Evolutionary conservation across 2,113 vertebrate genomes (phyloP), one percentile per base, ranked within the genome.

Genomic region (Neogale vison): DNA sequence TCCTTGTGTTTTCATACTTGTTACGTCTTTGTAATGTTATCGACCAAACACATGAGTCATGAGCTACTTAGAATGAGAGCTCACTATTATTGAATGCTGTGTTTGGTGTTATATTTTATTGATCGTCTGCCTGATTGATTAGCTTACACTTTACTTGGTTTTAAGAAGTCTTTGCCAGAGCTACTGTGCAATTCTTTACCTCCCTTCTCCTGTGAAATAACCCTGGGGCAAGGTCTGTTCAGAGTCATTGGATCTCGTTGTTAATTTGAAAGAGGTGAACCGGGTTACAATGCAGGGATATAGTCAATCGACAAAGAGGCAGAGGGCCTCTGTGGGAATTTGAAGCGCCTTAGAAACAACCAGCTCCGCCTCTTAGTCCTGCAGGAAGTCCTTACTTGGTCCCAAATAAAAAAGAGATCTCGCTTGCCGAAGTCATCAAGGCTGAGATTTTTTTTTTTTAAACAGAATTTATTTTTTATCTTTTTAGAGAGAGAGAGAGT

Each of bases 51-150:
- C 31, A 90, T 91, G 72, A 96, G 80, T 96, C 76, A 83, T 50
- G 15, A 45, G 36, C 14, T 95, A 4, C 71, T 94, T 79, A n/a
- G 90, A 90, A 95, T 59, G 74, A 94, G 59, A 31, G 7, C 69
- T 94, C 76, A 76, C 20, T 93, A 17, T 84, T 96, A 80, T 76
- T 90, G 55, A 97, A 84, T 94, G 26, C 31, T 88, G 34, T 81
- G 31, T 92, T 95, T 95, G 52, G 63, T 72, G 79, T 76, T 92
- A 76, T 82, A 88, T 94, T 97, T 96, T 95, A 95, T 93, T 88
- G 95, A 91, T 76, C 45, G 8, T 12, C 84, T 90, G n/a, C 50
- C 90, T 93, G 95, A 96, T 59, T 95, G 77, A 96, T 95, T 80
- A 96, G 88, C 55, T 90, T 81, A 45, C 24, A 23, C 61, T 87